Base-by-base conservation (phyloP, 92 coral and sea anemone genomes). In the Umimayanthus kanabou region DNA sequence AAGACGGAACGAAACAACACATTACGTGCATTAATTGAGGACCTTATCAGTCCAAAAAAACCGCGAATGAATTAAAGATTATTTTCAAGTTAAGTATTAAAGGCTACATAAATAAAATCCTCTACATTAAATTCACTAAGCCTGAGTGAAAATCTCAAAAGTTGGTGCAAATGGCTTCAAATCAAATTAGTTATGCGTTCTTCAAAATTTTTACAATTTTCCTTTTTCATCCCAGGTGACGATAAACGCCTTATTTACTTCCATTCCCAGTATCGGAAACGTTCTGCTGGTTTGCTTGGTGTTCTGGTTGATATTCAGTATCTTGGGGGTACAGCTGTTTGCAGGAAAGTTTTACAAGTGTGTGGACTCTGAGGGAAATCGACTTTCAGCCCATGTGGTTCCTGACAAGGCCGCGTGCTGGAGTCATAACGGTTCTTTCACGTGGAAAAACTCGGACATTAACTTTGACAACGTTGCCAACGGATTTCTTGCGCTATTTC, bases 291-390 rank as follows among this genome's bases (percentile, higher is more conserved):
- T 90, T 49, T 90, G 92, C 61, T 73, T 80, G 81, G 81, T 90
- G 72, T 90, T 90, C 84, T 90, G 92, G 92, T 88, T 90, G 65
- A 86, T 90, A 42, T 90, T 90, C 87, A 90, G 92, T 33, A 85
- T 90, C 43, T 80, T 90, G 73, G 92, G 92, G 18, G 92, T 90
- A 4, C 92, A 90, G 87, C 88, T 90, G 75, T 90, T 90, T 80
- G 92, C 89, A 15, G 92, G 92, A 58, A 86, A 75, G 66, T 90
- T 90, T 86, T 90, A 83, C 71, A 90, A 90, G 85, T 90, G 92
- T 73, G 83, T 90, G 15, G 90, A 86, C 77, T 80, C 70, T 0
- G 74, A 57, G 15, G 89, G 89, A 7, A 88, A 90, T 16, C 66
- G 79, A 43, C 82, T 90, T 58, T 49, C 87, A 43, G 85, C 84